These are phyloP conservation scores for Perdix hodgsoniae DNA, from an alignment of 2,797 vertebrate genomes.

Conservation along the genomic window DNA sequence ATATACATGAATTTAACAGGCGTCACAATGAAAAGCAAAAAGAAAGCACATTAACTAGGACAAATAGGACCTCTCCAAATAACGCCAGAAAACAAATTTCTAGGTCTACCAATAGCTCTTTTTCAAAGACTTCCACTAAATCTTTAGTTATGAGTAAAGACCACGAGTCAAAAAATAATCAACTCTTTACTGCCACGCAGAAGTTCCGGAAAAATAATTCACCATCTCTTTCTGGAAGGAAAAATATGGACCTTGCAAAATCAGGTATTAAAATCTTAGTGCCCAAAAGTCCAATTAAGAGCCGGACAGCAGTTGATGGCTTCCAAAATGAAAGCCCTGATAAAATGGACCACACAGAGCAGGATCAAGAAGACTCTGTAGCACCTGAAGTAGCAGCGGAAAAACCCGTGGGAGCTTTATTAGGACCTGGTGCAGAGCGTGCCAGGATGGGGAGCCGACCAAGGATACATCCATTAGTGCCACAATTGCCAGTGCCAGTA, in stretches of 20 bases:
- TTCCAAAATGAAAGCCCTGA: constrained; percentile 90
- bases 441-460: constrained; percentile 96
- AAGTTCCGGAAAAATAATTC: constrained; percentile 83
- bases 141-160: constrained; percentile 79
- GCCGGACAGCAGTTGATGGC: constrained; percentile 86
- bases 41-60: constrained; percentile 82
- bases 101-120: constrained; percentile 83
- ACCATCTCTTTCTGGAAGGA: constrained; percentile 81
- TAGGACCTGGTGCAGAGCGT: constrained; percentile 92
- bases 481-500: constrained; percentile 84
- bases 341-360: constrained; percentile 87
- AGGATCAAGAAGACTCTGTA: constrained; percentile 89
- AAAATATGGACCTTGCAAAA: constrained; percentile 92
- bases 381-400: constrained; percentile 93
- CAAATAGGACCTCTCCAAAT: constrained; percentile 88
- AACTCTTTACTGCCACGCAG: constrained; percentile 79
- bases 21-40: constrained; percentile 83
- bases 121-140: constrained; percentile 81
- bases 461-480: constrained; percentile 83
- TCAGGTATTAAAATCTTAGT: constrained; percentile 97
- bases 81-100: constrained; percentile 86
- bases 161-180: constrained; percentile 74
- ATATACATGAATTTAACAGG: constrained; percentile 93
- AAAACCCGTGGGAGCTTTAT: constrained; percentile 86
- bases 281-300: constrained; percentile 95